Conservation (phyloP, 1,140 invertebrate species). For the Cydia amplana region DNA sequence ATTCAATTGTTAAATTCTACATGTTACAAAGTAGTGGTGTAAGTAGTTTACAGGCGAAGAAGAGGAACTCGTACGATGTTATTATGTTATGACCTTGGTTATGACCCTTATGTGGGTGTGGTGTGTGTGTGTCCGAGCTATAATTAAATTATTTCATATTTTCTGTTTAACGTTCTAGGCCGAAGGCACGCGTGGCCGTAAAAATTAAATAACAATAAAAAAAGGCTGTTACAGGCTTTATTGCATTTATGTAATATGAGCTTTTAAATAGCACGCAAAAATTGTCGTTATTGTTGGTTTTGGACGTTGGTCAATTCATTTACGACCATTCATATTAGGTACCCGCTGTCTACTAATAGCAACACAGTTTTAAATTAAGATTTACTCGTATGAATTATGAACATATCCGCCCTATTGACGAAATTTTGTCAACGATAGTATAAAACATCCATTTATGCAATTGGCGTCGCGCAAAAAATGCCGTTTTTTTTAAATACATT, state of each 20-base stretch:
- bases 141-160: slow-evolving; percentile 32
- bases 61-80: background rate
- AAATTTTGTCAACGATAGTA: too few species aligned
- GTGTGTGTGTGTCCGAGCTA: background rate
- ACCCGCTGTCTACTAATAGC: too few species aligned
- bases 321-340: too few species aligned
- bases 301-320: too few species aligned
- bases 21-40: background rate
- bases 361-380: too few species aligned
- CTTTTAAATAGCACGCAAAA: background rate
- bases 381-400: too few species aligned
- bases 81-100: too few species aligned
- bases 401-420: too few species aligned
- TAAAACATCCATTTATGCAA: too few species aligned
- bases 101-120: background rate
- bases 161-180: slow-evolving; percentile 9
- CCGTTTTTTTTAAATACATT: too few species aligned
- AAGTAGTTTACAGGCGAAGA: too few species aligned
- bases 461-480: too few species aligned
- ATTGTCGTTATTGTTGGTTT: background rate
- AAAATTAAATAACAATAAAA: slow-evolving; percentile 28
- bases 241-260: slow-evolving; percentile 8
- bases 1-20: background rate
- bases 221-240: slow-evolving; percentile 7
- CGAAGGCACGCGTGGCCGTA: background rate